These are phyloP conservation scores for Trichomalopsis sarcophagae DNA, from an alignment of 1,140 invertebrate species.

Conservation along the genomic window DNA sequence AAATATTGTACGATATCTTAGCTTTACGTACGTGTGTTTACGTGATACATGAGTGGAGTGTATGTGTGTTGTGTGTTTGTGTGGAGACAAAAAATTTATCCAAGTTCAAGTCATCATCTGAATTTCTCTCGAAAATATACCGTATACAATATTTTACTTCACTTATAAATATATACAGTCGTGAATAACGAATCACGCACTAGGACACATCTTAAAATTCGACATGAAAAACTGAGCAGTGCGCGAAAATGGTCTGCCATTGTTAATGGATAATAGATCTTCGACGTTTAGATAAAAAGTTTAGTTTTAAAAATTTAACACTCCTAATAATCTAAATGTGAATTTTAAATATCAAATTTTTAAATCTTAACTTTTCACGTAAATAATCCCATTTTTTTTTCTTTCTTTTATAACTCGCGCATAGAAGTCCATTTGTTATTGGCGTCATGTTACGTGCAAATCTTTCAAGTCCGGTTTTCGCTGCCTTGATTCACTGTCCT, in stretches of 20 bases:
- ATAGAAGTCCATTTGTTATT: slow-evolving; percentile 37
- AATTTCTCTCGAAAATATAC: slow-evolving; percentile 72
- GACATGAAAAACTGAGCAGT: slow-evolving; percentile 71
- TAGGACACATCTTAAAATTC: slow-evolving; percentile 63
- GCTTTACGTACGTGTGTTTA: slow-evolving; percentile 46
- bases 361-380: slow-evolving; percentile 45
- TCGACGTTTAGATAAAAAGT: slow-evolving; percentile 37
- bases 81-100: slow-evolving; percentile 50
- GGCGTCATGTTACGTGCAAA: slow-evolving; percentile 32
- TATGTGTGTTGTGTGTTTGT: slow-evolving; percentile 47
- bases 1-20: slow-evolving; percentile 34
- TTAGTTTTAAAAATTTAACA: slow-evolving; percentile 49
- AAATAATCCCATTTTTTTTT: slow-evolving; percentile 13
- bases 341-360: slow-evolving; percentile 45
- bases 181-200: slow-evolving; percentile 67
- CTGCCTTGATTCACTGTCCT: slow-evolving; percentile 18
- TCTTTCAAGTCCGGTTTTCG: slow-evolving; percentile 50
- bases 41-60: slow-evolving; percentile 41
- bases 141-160: slow-evolving; percentile 75
- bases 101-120: slow-evolving; percentile 49
- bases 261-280: slow-evolving; percentile 43
- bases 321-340: slow-evolving; percentile 38
- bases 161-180: slow-evolving; percentile 74
- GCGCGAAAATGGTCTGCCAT: slow-evolving; percentile 56
- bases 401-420: background rate